Percentiles rank a stretch among this genome's conserved stretches.
Evolutionary conservation across 2,113 vertebrate genomes (phyloP).

Genomic region (Syrrhaptes paradoxus): DNA sequence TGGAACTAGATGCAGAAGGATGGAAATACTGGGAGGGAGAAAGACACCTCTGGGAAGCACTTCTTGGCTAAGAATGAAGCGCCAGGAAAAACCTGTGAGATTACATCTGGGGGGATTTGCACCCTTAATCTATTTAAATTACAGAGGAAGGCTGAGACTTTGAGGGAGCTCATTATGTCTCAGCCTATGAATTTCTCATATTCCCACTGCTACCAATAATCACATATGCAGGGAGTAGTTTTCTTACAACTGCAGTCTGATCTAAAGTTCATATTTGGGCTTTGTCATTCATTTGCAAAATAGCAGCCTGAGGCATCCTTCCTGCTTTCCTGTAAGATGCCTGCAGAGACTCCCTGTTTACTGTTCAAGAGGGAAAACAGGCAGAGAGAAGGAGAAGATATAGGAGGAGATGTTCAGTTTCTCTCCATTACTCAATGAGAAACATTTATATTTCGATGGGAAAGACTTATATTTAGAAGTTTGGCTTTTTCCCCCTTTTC

Average conservation of each 20-base stretch:
- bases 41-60: not conserved
- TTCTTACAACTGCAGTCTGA: not conserved
- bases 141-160: not conserved
- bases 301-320: conserved; percentile 13
- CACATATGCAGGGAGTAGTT: not conserved
- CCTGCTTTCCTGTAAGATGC: not conserved
- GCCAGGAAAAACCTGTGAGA: conserved; percentile 29
- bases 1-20: not conserved
- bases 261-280: not conserved
- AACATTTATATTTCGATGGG: not conserved
- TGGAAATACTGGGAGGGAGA: not conserved
- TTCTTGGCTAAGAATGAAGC: not conserved
- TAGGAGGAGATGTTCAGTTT: not conserved
- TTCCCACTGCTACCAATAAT: conserved; percentile 42
- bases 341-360: not conserved
- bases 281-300: not conserved
- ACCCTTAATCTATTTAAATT: conserved; percentile 49
- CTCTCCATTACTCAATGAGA: not conserved
- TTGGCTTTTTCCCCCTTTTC: not conserved
- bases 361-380: not conserved
- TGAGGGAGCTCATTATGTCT: not conserved
- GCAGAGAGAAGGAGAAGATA: not conserved
- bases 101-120: conserved; percentile 10
- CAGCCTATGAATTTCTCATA: conserved; percentile 50
- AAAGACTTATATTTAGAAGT: not conserved